These are phyloP conservation scores for Dissostichus mawsoni DNA, from an alignment of 2,113 vertebrate genomes.

Conservation along the genomic window DNA sequence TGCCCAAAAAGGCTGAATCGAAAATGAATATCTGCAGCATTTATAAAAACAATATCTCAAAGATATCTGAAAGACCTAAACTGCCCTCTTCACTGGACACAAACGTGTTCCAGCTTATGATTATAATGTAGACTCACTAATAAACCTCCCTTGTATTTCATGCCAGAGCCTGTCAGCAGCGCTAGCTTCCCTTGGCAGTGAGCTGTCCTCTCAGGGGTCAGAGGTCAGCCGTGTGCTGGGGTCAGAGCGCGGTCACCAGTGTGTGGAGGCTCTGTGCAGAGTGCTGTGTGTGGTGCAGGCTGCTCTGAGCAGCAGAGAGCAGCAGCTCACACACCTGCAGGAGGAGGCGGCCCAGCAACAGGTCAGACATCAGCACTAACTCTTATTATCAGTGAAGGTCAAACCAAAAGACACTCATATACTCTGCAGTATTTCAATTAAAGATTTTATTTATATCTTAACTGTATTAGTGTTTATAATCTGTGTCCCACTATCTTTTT, in stretches of 20 bases:
- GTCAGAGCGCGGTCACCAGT: constrained; percentile 67
- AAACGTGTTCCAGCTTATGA: no score
- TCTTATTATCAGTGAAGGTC: background rate
- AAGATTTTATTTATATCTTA: background rate
- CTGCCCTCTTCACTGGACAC: no score
- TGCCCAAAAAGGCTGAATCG: no score
- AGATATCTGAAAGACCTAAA: no score
- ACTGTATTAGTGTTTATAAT: background rate
- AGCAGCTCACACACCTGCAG: constrained; percentile 81
- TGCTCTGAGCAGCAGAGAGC: constrained; percentile 76
- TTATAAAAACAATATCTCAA: no score
- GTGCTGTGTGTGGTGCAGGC: constrained; percentile 79
- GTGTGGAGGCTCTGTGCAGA: constrained; percentile 79
- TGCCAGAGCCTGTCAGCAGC: constrained; percentile 86
- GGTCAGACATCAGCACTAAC: constrained; percentile 61
- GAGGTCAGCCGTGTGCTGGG: constrained; percentile 77
- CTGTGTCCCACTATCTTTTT: background rate
- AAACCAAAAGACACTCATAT: no score
- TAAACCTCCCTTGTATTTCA: background rate
- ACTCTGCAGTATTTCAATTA: background rate
- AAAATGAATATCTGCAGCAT: no score
- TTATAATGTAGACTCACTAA: no score
- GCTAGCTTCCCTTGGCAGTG: constrained; percentile 80
- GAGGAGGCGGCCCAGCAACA: constrained; percentile 83
- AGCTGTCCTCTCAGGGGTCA: constrained; percentile 84